Base-by-base conservation (phyloP, 2,113 vertebrate genomes). In the Pica pica region DNA sequence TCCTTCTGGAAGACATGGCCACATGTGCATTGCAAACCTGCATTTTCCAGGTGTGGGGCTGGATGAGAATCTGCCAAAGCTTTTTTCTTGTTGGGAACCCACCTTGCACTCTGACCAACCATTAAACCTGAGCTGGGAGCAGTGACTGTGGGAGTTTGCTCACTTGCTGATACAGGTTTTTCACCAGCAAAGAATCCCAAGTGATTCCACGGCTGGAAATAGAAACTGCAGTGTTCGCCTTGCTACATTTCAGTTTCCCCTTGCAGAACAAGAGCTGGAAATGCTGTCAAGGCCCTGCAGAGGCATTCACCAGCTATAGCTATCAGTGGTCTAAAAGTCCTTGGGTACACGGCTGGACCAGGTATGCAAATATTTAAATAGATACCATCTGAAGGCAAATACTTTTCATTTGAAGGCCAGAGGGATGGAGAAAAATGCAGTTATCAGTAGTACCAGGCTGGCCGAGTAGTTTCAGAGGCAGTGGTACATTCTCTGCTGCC, bases 331-430 rank as follows among this genome's bases (percentile, higher is more conserved):
- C 79, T 95, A 63, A 31, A 83, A 86, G 63, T 44, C n/a, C 60
- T 78, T 19, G 4, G 21, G 30, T 94, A 71, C 27, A 23, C 0
- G 2, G 83, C 88, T 83, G 69, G 88, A 63, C 60, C 52, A 73
- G 53, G 50, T 84, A 78, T 78, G 63, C 76, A 96, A 95, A 95
- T 90, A 93, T 75, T 95, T 90, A 78, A 83, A 75, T 6, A 87
- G 92, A 94, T 94, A 95, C 47, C 41, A 92, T 86, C 83, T 89
- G 86, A 89, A 93, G 61, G 46, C 88, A 95, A 96, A 95, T 76
- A 90, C 8, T 83, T 81, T 22, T 61, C 86, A 87, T 83, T 88
- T 18, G 16, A 94, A 89, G 76, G 79, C 73, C 44, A 71, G 57
- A 84, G 20, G 16, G 37, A 80, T 65, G 44, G 52, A 88, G 59